Evolutionary conservation across 2,797 vertebrate genomes (phyloP).

Genomic region (Tapirus indicus): DNA sequence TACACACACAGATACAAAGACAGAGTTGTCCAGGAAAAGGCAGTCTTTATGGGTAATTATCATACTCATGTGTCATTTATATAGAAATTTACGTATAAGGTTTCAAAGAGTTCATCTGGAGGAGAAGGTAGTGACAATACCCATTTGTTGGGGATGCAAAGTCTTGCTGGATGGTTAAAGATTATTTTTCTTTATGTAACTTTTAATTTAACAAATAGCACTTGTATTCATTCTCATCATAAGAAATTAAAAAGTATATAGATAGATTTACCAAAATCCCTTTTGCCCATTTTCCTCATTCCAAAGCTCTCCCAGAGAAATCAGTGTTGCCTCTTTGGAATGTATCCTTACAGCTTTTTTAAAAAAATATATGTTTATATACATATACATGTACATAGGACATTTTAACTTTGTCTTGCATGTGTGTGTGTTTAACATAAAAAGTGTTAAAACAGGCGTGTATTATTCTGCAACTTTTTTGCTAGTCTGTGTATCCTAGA

Average conservation of each 20-base stretch:
- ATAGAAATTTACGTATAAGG: neutral
- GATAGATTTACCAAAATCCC: neutral
- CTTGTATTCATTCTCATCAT: neutral
- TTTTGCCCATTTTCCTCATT: neutral
- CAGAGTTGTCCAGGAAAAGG: neutral
- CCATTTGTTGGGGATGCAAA: neutral
- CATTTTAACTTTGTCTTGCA: neutral
- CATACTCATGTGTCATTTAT: neutral
- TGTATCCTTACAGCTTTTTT: neutral
- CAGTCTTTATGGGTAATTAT: neutral
- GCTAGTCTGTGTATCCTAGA: neutral
- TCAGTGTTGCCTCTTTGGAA: slow-evolving; percentile 14
- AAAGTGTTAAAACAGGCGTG: neutral
- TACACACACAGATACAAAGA: neutral
- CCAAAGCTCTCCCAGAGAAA: neutral
- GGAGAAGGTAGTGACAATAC: neutral
- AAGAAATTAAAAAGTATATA: neutral
- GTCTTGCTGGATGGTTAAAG: neutral
- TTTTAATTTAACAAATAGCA: slow-evolving; percentile 22
- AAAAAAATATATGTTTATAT: neutral
- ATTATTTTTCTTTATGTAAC: slow-evolving; percentile 7
- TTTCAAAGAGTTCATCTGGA: neutral
- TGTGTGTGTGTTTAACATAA: neutral
- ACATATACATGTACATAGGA: neutral
- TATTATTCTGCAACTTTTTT: neutral